Evolutionary conservation across 2,797 vertebrate genomes (phyloP).

Genomic region (Buceros bicornis): DNA sequence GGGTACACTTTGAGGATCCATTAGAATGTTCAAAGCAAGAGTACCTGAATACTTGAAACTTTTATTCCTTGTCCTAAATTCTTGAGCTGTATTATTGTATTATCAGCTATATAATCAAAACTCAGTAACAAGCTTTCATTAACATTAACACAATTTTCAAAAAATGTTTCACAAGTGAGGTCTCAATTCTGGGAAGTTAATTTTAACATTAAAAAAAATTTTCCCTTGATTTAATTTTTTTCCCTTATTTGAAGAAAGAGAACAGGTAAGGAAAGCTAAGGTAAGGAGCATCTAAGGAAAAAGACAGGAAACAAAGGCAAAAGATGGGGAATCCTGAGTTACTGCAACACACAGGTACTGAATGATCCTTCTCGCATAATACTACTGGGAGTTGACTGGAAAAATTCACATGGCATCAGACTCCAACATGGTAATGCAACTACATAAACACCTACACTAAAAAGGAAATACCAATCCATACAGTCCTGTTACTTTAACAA

Average conservation of each 20-base stretch:
- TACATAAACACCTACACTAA: not conserved
- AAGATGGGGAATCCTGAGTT: not conserved
- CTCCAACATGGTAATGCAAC: not conserved
- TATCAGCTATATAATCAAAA: not conserved
- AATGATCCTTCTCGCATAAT: not conserved
- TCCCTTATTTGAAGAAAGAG: not conserved
- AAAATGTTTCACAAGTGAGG: not conserved
- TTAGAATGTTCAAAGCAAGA: conserved; percentile 16
- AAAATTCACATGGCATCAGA: not conserved
- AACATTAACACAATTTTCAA: conserved; percentile 1
- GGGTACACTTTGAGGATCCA: not conserved
- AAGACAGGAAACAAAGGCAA: not conserved
- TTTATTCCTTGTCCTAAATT: conserved; percentile 23
- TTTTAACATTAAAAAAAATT: not conserved
- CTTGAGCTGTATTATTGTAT: not conserved
- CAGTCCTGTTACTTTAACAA: not conserved
- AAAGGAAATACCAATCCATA: not conserved
- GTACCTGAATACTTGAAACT: not conserved
- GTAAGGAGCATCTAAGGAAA: not conserved
- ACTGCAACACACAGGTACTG: not conserved
- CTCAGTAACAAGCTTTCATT: conserved; percentile 22
- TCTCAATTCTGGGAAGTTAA: not conserved
- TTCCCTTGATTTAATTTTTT: not conserved
- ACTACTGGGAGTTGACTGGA: not conserved
- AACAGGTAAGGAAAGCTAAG: not conserved